These are phyloP conservation scores for Leucoptera coffeella DNA, from an alignment of 2,888 invertebrate genomes.

Conservation along the genomic window DNA sequence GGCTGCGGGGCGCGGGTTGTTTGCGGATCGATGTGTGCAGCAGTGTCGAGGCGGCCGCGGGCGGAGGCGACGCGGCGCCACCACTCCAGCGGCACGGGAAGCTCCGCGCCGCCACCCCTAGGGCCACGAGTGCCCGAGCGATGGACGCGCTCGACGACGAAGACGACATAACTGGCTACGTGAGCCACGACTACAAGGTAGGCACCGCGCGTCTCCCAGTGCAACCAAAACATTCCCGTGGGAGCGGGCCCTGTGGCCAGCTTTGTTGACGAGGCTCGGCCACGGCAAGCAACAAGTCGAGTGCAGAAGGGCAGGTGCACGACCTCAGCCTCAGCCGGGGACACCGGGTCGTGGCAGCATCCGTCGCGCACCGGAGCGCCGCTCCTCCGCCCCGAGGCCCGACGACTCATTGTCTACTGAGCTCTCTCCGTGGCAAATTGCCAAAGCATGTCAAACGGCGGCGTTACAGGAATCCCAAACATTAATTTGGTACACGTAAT, in stretches of 20 bases:
- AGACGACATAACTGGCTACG: conserved; percentile 39
- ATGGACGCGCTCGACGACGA: conserved; percentile 51
- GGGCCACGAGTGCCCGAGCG: conserved; percentile 11
- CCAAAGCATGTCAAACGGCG: no score
- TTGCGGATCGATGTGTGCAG: conserved; percentile 39
- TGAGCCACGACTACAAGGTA: conserved; percentile 44
- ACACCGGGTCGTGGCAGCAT: no score
- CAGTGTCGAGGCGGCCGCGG: conserved; percentile 44
- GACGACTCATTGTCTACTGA: no score
- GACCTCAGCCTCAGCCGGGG: no score
- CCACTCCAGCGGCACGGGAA: conserved; percentile 21
- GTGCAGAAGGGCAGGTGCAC: conserved; percentile 25
- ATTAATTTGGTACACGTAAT: no score
- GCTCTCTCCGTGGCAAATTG: no score
- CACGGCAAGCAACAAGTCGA: conserved; percentile 25
- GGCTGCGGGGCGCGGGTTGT: conserved; percentile 33
- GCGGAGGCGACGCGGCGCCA: conserved; percentile 39
- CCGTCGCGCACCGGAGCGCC: no score
- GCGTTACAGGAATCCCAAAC: no score
- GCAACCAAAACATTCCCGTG: neutral
- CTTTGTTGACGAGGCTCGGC: conserved; percentile 9
- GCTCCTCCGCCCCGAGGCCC: no score
- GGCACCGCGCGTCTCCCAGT: conserved; percentile 6
- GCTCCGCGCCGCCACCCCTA: conserved; percentile 9
- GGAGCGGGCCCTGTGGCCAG: conserved; percentile 13